Conservation (phyloP, 2,113 vertebrate species). For the Chloropsis cyanopogon region DNA sequence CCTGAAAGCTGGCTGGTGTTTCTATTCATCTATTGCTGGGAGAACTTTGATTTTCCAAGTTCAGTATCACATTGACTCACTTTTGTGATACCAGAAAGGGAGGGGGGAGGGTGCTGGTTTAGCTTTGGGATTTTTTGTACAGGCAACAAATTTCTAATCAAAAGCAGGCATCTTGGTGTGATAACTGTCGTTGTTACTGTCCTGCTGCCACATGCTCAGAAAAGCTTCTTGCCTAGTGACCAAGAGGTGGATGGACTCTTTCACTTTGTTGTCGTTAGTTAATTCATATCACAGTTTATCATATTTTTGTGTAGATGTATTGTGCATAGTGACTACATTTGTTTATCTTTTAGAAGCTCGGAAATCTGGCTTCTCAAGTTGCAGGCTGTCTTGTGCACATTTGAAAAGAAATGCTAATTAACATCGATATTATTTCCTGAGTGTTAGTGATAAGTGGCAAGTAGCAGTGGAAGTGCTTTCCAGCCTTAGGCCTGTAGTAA, state of each 20-base stretch:
- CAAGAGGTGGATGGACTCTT: background rate
- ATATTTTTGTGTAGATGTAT: fast-evolving
- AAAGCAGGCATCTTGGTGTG: fast-evolving
- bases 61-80: fast-evolving
- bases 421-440: background rate
- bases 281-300: fast-evolving
- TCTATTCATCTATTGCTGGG: background rate
- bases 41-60: background rate
- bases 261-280: background rate
- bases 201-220: background rate
- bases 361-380: background rate
- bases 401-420: background rate
- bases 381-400: background rate
- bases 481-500: background rate
- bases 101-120: background rate
- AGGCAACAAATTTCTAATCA: background rate
- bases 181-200: background rate
- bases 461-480: background rate
- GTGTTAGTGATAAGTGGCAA: background rate
- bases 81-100: background rate
- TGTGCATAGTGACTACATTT: background rate
- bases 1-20: background rate
- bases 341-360: background rate
- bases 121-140: background rate
- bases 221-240: background rate